Percentiles rank a stretch among this genome's conserved stretches.
Evolutionary conservation across 2,797 vertebrate species (phyloP).

Genomic region (Diglossa cyanea): DNA sequence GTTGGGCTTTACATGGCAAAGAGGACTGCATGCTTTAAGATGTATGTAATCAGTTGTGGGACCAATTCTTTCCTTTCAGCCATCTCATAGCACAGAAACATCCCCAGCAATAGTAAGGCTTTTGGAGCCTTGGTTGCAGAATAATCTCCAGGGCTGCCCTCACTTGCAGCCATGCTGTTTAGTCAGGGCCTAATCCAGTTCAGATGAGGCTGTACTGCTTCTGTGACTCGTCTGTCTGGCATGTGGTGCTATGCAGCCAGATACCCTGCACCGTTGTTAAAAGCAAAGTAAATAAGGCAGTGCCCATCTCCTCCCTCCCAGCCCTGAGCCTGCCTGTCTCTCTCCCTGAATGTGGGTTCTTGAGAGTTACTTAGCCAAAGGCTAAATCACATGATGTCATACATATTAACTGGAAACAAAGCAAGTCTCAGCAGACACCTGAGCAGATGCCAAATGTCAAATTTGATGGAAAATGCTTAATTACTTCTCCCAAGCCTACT

Average conservation of each 20-base stretch:
- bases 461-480: constrained; percentile 57
- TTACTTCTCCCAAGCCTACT: constrained; percentile 5
- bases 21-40: background rate
- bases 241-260: background rate
- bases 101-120: background rate
- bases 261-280: background rate
- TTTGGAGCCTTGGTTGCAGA: background rate
- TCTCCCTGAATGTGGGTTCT: background rate
- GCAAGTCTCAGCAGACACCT: constrained; percentile 19
- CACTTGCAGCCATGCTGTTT: background rate
- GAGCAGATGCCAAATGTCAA: constrained; percentile 59
- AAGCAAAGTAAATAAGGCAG: background rate
- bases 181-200: background rate
- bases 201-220: background rate
- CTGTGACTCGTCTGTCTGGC: background rate
- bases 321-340: background rate
- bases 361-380: background rate
- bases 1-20: background rate
- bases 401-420: constrained; percentile 21
- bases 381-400: background rate
- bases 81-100: background rate
- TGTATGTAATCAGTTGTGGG: background rate
- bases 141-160: background rate
- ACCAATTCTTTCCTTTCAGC: background rate
- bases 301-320: background rate